Conservation (phyloP, 2,113 vertebrate genomes). For the Salvelinus alpinus region DNA sequence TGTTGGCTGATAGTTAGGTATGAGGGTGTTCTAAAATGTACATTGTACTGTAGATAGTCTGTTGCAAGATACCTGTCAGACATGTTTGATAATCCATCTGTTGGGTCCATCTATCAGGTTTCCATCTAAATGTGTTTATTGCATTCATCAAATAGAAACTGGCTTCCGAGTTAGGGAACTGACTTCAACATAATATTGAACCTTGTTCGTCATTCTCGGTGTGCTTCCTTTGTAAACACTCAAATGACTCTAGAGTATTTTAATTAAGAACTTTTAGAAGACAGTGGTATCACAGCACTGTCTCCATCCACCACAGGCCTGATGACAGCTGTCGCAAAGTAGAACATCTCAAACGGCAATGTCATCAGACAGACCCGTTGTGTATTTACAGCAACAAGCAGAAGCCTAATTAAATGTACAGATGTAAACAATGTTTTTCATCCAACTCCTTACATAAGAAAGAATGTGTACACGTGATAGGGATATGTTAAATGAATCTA, state of each 20-base stretch:
- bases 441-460: not conserved
- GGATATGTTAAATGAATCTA: not conserved
- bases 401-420: not conserved
- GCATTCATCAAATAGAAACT: no score
- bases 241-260: not conserved
- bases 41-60: no score
- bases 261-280: not conserved
- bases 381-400: not conserved
- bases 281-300: not conserved
- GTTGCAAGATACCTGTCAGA: no score
- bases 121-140: no score
- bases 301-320: not conserved
- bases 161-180: no score
- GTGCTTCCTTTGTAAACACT: not conserved
- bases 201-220: not conserved
- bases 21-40: no score
- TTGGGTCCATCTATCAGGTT: no score
- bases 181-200: not conserved
- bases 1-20: no score
- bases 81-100: no score
- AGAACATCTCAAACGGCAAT: not conserved
- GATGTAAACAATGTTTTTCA: not conserved
- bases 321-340: not conserved
- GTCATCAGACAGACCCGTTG: not conserved
- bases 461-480: not conserved